A percentile compares a stretch with the other conserved stretches of the same genome.
Evolutionary conservation across 2,888 invertebrate species (phyloP).

Genomic region (Tetrapedia diversipes): DNA sequence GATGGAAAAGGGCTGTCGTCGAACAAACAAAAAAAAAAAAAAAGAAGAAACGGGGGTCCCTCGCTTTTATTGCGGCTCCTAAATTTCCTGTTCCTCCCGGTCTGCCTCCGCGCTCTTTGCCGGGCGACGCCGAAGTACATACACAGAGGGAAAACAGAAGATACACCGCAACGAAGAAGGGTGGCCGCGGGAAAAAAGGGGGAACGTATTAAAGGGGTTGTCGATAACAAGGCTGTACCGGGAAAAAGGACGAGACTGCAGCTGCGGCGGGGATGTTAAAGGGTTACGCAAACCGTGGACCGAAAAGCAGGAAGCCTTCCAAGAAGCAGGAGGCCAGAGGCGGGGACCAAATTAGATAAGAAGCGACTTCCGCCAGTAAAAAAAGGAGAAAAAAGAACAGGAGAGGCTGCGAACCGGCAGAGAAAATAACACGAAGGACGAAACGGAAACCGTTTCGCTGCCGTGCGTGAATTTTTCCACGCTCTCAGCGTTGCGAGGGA

Average conservation of each 20-base stretch:
- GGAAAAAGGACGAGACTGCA: background rate
- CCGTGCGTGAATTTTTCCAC: conserved; percentile 43
- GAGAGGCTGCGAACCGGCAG: conserved; percentile 27
- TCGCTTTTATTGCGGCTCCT: conserved; percentile 45
- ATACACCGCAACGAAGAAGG: background rate
- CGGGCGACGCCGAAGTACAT: background rate
- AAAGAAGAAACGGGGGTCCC: too few relatives aligned
- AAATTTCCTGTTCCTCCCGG: conserved; percentile 18
- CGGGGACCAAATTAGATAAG: conserved; percentile 46
- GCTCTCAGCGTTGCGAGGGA: conserved; percentile 2
- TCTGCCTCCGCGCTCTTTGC: background rate
- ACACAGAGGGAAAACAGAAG: background rate
- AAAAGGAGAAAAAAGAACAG: background rate
- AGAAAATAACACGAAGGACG: conserved; percentile 25
- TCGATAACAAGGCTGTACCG: conserved; percentile 2
- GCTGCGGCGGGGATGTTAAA: conserved; percentile 10
- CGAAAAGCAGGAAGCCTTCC: background rate
- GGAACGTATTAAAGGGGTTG: conserved; percentile 20
- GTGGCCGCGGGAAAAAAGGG: background rate
- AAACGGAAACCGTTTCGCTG: conserved; percentile 53
- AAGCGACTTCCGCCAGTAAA: conserved; percentile 46
- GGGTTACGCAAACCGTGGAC: conserved; percentile 17
- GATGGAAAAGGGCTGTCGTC: conserved; percentile 57
- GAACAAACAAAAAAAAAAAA: conserved; percentile 58
- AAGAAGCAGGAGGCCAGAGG: background rate